Evolutionary conservation across 2,888 invertebrate species (phyloP), one percentile per base, ranked within the genome.

Genomic region (Conops quadrifasciatus): DNA sequence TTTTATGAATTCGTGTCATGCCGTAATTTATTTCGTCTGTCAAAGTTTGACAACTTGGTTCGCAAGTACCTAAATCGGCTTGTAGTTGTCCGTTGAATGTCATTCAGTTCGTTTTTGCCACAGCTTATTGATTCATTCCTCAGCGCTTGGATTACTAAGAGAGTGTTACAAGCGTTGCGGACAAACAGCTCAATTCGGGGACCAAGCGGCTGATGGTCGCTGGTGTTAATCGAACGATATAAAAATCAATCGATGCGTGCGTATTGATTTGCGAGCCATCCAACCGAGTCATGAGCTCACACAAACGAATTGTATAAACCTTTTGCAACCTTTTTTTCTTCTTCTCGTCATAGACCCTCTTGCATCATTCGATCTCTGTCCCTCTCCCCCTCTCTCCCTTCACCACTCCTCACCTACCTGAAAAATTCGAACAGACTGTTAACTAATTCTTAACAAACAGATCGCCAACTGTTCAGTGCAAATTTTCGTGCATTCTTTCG

Each of bases 1-100:
- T 84, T 83, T 82, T 78, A 78, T 71, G 77, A 80, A 80, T 81
- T 81, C 68, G 62, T 68, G 68, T 62, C 68, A 36, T 49, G 60
- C 51, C 24, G 47, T 75, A 67, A 67, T 68, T 60, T 36, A 60
- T 51, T 58, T 60, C 45, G 43, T 26, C 43, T 45, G 58, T 9
- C 30, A 9, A 16, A 26, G 24, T 45, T 43, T 11, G 5, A n/a
- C 15, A n/a, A 45, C 59, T 26, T 36, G 36, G 9, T 36, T 36
- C 5, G 36, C 36, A 36, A 36, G 9, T 36, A n/a, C n/a, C n/a
- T n/a, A 36, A 36, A 36, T 7, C 36, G 36, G 36, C n/a, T n/a
- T n/a, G n/a, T n/a, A 36, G 36, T 36, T 36, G 36, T 36, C 9
- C 5, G 4, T 36, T 36, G 26, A n/a, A n/a, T 19, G 49, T 51